Conservation (phyloP, 2,888 invertebrate genomes). For the Drosophila paranaensis region DNA sequence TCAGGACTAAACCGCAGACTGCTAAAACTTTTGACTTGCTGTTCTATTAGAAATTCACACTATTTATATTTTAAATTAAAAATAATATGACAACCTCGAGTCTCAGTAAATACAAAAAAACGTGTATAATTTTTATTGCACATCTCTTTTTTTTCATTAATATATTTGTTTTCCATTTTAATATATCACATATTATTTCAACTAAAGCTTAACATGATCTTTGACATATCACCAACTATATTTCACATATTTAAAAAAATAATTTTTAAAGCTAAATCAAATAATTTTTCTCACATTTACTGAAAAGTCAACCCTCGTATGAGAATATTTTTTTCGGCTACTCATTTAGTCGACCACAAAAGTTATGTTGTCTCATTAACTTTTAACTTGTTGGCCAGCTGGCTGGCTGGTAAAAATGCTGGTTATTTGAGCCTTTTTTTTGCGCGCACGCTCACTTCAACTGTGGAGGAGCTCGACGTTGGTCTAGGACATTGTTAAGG, state of each 20-base stretch:
- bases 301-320: conserved; percentile 33
- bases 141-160: no score
- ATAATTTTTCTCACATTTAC: background rate
- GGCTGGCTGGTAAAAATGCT: conserved; percentile 38
- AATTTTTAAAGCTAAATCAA: accelerated
- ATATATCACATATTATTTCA: no score
- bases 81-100: no score
- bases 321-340: conserved; percentile 30
- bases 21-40: no score
- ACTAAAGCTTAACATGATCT: no score
- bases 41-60: no score
- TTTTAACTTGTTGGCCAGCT: conserved; percentile 71
- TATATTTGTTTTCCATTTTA: no score
- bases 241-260: background rate
- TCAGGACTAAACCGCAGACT: no score
- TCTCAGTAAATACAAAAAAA: no score
- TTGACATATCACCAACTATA: background rate
- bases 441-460: conserved; percentile 57
- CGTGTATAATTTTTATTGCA: no score
- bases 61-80: no score
- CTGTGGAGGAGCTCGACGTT: conserved; percentile 48
- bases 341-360: conserved; percentile 77
- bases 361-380: conserved; percentile 81
- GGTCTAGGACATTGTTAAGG: conserved; percentile 74
- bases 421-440: conserved; percentile 72